Conservation (phyloP, 2,797 vertebrate species). For the Centroberyx gerrardi region DNA sequence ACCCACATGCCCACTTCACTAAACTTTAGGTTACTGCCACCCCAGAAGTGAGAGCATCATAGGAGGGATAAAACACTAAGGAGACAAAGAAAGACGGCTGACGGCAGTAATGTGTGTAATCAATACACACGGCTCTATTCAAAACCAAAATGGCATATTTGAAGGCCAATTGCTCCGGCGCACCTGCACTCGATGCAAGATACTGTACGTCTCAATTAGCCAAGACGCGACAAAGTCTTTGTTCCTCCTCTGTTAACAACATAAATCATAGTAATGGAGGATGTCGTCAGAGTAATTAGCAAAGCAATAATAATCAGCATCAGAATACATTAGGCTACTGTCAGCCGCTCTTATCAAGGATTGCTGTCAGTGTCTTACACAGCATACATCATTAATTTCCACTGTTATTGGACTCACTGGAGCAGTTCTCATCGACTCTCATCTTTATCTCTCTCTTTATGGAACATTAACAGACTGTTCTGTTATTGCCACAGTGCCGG, state of each 20-base stretch:
- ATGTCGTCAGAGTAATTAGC: conserved; percentile 75
- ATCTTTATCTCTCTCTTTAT: conserved; percentile 23
- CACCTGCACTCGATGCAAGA: conserved; percentile 46
- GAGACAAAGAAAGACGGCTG: conserved; percentile 17
- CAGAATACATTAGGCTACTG: conserved; percentile 42
- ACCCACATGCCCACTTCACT: too few relatives aligned
- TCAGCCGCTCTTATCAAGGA: conserved; percentile 68
- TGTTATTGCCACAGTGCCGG: conserved; percentile 6
- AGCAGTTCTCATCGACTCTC: conserved; percentile 34
- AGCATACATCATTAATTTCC: conserved; percentile 71
- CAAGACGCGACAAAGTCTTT: conserved; percentile 34
- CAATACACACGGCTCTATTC: conserved; percentile 8
- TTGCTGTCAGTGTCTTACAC: conserved; percentile 59
- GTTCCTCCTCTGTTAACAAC: conserved; percentile 47
- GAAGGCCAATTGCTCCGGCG: neutral
- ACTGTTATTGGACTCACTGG: conserved; percentile 47
- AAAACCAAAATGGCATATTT: conserved; percentile 14
- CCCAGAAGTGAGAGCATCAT: neutral
- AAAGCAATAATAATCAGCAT: conserved; percentile 74
- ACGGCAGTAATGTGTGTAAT: conserved; percentile 9
- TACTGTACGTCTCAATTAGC: conserved; percentile 60
- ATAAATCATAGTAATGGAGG: conserved; percentile 75
- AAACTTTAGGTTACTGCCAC: neutral
- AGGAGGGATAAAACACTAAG: neutral
- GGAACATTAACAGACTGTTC: conserved; percentile 42